These are phyloP conservation scores for Alloplasta piceator DNA, from an alignment of 2,888 invertebrate species.

Conservation along the genomic window DNA sequence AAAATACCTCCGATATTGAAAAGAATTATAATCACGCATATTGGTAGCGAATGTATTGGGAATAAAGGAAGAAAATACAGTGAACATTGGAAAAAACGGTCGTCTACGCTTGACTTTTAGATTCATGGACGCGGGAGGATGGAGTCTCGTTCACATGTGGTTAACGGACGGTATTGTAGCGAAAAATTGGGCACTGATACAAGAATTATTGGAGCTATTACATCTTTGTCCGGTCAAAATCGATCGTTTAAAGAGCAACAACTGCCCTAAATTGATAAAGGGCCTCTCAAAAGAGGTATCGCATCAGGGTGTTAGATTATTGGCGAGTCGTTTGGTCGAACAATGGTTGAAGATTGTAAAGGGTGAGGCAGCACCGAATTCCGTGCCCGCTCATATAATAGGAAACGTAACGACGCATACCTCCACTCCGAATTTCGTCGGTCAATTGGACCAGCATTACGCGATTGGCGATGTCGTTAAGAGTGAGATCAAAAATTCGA, in stretches of 20 bases:
- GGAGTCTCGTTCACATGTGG: slow-evolving; percentile 96
- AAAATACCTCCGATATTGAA: too few species aligned
- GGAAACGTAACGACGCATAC: slow-evolving; percentile 14
- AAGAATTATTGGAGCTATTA: slow-evolving; percentile 93
- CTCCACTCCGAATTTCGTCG: slow-evolving; percentile 1
- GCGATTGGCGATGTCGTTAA: slow-evolving; percentile 8
- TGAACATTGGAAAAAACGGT: too few species aligned
- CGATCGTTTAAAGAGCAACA: slow-evolving; percentile 94
- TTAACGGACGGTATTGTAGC: slow-evolving; percentile 93
- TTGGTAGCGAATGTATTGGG: background rate
- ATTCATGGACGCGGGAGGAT: slow-evolving; percentile 96
- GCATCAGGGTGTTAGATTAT: slow-evolving; percentile 90
- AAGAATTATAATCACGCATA: background rate
- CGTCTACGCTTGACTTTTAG: slow-evolving; percentile 79
- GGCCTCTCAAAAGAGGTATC: slow-evolving; percentile 92
- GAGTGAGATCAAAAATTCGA: background rate
- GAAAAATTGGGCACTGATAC: slow-evolving; percentile 94
- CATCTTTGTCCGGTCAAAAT: slow-evolving; percentile 95
- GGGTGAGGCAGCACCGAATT: slow-evolving; percentile 86
- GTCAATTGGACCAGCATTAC: slow-evolving; percentile 30
- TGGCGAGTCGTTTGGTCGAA: slow-evolving; percentile 93
- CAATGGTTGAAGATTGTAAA: slow-evolving; percentile 96
- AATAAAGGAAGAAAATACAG: background rate
- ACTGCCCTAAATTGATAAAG: slow-evolving; percentile 96
- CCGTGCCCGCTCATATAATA: slow-evolving; percentile 80